A percentile compares a stretch with the other conserved stretches of the same genome.
These are phyloP conservation scores for Rachycentron canadum DNA, from an alignment of 2,797 vertebrate species.

Conservation along the genomic window DNA sequence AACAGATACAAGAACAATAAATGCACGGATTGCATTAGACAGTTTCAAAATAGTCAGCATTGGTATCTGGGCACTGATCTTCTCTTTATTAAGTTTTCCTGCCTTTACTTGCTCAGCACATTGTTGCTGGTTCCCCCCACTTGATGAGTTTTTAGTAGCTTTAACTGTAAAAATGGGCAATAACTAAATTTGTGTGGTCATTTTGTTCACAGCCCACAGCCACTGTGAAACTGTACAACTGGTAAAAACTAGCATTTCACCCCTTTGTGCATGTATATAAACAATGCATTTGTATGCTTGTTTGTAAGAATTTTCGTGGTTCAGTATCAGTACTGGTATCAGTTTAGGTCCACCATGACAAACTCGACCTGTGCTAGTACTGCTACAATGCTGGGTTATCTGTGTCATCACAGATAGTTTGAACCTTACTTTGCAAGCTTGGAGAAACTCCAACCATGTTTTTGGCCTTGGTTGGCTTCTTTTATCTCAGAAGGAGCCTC, in stretches of 20 bases:
- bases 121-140: conserved; percentile 12
- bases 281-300: background rate
- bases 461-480: conserved; percentile 15
- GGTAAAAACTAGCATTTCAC: background rate
- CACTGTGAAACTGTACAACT: background rate
- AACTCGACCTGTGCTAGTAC: conserved; percentile 18
- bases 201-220: conserved; percentile 3
- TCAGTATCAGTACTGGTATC: conserved; percentile 9
- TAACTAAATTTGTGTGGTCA: conserved; percentile 3
- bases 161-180: conserved; percentile 24
- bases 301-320: conserved; percentile 11
- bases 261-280: background rate
- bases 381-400: conserved; percentile 62
- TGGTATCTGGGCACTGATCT: conserved; percentile 25
- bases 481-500: conserved; percentile 54
- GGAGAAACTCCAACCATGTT: conserved; percentile 35
- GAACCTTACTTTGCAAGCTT: conserved; percentile 49
- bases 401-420: conserved; percentile 63
- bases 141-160: conserved; percentile 19
- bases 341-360: background rate
- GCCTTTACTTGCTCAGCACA: conserved; percentile 32
- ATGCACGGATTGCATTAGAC: conserved; percentile 19
- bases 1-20: conserved; percentile 37
- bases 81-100: conserved; percentile 18
- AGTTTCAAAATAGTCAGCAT: conserved; percentile 22